Base-by-base conservation (phyloP, 2,113 vertebrate species). In the Ginglymostoma cirratum region DNA sequence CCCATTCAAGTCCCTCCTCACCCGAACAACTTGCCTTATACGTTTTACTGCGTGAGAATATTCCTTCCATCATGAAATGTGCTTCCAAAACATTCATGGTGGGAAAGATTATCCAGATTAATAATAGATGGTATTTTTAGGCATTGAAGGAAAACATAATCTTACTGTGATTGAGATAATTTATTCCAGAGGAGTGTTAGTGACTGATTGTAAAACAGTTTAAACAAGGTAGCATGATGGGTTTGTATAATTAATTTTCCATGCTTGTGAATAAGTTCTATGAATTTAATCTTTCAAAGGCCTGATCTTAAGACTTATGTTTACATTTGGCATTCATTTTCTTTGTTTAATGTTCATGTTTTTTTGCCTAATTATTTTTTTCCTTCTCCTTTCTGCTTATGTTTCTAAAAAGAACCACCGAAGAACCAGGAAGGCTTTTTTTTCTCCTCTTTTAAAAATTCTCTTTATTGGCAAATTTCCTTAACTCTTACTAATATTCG, bases 51-150 rank as follows among this genome's bases (percentile, higher is more conserved):
- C 3, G 5, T 24, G 52, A 95, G n/a, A 52, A 52, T 72, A 95
- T 95, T 72, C 45, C 12, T 30, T 72, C 94, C 45, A 17, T 48
- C 23, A 95, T 38, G 69, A 95, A 94, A 94, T 94, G 23, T 42
- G 65, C 92, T 94, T 69, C n/a, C 92, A 94, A 94, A 45, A 48
- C 5, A 72, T 72, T 95, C 30, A 72, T 34, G 69, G 42, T 52
- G 38, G 24, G 52, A 76, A 72, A 95, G 94, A 95, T 48, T 45
- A 76, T n/a, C 15, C 42, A 95, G 24, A 72, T 95, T 95, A 70
- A 95, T 48, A 95, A 95, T 72, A 95, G 38, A 70, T 38, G 45
- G 67, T 67, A 94, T 95, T 69, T 95, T 95, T 30, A 95, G 67
- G n/a, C 70, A 45, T 52, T 12, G 30, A 95, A 52, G 69, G 52